phyloP scores from a whole-genome alignment of 2,888 invertebrate genomes.

The Nomada goodeniana region DNA sequence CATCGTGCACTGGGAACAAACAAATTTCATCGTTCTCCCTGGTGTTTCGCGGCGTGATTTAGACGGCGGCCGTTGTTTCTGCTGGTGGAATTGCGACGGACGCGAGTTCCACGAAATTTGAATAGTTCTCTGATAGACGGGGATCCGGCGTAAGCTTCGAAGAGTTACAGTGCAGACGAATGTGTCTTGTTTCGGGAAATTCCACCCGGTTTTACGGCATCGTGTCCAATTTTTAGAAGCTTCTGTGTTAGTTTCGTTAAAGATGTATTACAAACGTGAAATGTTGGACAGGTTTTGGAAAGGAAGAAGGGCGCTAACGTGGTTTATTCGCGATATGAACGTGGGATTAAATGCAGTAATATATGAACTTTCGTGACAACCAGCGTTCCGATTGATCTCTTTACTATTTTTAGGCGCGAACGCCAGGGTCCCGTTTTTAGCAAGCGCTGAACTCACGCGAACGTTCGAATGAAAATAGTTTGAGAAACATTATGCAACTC shows the following conservation, averaged over 20 bases:
- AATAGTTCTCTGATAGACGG: conserved; percentile 28
- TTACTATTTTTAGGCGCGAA: conserved; percentile 10
- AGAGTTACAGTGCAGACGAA: conserved; percentile 21
- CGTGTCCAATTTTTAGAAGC: background rate
- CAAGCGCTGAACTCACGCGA: background rate
- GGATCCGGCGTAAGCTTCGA: conserved; percentile 13
- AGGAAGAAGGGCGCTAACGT: no score
- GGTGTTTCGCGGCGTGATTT: conserved; percentile 5
- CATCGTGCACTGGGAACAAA: background rate
- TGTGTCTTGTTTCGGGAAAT: conserved; percentile 29
- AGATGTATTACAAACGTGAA: no score
- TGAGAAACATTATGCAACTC: background rate
- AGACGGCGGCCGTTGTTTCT: background rate
- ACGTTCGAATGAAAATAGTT: background rate
- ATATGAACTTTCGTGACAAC: background rate
- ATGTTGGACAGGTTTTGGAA: no score
- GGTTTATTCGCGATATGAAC: background rate
- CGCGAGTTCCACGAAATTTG: conserved; percentile 28
- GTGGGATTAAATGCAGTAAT: background rate
- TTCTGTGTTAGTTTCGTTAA: no score
- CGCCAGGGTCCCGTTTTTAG: background rate
- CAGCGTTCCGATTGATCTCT: conserved; percentile 4
- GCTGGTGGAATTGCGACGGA: conserved; percentile 7
- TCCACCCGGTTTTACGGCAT: conserved; percentile 6
- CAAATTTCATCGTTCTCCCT: background rate